phyloP scores from a whole-genome alignment of 1,140 invertebrate species.

The Zophobas morio region DNA sequence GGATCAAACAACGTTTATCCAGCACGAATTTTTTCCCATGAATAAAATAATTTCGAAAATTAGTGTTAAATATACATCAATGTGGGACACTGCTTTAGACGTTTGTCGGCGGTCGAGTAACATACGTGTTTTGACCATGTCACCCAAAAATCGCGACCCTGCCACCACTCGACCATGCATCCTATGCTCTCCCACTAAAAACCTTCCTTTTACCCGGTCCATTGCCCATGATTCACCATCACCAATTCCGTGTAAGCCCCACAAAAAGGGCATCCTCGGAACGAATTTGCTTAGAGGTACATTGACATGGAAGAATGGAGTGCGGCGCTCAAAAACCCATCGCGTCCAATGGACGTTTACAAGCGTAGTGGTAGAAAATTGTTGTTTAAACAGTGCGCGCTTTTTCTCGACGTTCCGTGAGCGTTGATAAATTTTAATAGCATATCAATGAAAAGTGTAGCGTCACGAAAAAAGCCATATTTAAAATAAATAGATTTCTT shows the following conservation, averaged over 20 bases:
- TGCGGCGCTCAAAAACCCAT: slow-evolving; percentile 17
- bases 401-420: slow-evolving; percentile 7
- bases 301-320: slow-evolving; percentile 45
- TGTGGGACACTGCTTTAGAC: too few species aligned
- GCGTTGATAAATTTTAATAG: slow-evolving; percentile 41
- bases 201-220: too few species aligned
- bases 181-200: too few species aligned
- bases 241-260: background rate
- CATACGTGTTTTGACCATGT: too few species aligned
- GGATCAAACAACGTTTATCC: too few species aligned
- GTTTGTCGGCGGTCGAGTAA: too few species aligned
- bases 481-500: slow-evolving; percentile 54
- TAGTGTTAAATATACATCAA: too few species aligned
- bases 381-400: slow-evolving; percentile 40
- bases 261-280: slow-evolving; percentile 9
- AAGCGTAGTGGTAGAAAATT: slow-evolving; percentile 41
- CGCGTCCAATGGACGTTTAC: slow-evolving; percentile 41
- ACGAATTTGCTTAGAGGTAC: slow-evolving; percentile 34
- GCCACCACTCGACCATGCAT: too few species aligned
- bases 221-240: background rate
- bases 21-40: too few species aligned
- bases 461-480: slow-evolving; percentile 47
- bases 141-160: too few species aligned
- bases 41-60: too few species aligned
- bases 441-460: slow-evolving; percentile 46